Base-by-base conservation (phyloP, 2,113 vertebrate genomes). In the Pao palembangensis region DNA sequence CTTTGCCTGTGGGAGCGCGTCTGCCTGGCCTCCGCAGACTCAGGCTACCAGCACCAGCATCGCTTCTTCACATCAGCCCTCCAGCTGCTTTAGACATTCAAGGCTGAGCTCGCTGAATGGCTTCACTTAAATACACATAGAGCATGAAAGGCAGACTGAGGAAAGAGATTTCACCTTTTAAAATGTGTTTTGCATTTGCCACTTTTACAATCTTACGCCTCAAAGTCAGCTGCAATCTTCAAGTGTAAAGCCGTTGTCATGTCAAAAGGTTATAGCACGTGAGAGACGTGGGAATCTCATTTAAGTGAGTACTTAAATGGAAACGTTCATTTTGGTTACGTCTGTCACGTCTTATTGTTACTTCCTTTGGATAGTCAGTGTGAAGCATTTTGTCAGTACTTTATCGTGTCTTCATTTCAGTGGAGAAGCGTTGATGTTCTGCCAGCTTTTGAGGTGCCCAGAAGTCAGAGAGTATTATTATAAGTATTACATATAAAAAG, bases 241-340 rank as follows among this genome's bases (percentile, higher is more conserved):
- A 55, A 43, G 58, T 72, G 47, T 75, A 60, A 55, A 70, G 58
- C 43, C 42, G 48, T 67, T 81, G 49, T 75, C 67, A 67, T 81
- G 52, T 80, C 62, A 73, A 80, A 83, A 78, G 80, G 66, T 83
- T 73, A 84, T 85, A 78, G 75, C 86, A 76, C 85, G 80, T 75
- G 64, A 70, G 81, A 69, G 84, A 66, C 78, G 77, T 84, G 87
- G 91, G 91, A 92, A 92, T 92, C 91, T 92, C 91, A 92, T 92
- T 92, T 92, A 92, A 92, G 91, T 91, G 73, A 84, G 83, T 78
- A 86, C 91, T 92, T 92, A 92, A 92, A 92, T 92, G 91, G 83
- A 89, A 80, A 73, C 85, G 73, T 83, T 84, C 87, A 87, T 85
- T 87, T 87, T 83, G 71, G 81, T 87, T 80, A 48, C 58, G 78